Evolutionary conservation across 2,797 vertebrate genomes (phyloP).

Genomic region (Sarcophilus harrisii): DNA sequence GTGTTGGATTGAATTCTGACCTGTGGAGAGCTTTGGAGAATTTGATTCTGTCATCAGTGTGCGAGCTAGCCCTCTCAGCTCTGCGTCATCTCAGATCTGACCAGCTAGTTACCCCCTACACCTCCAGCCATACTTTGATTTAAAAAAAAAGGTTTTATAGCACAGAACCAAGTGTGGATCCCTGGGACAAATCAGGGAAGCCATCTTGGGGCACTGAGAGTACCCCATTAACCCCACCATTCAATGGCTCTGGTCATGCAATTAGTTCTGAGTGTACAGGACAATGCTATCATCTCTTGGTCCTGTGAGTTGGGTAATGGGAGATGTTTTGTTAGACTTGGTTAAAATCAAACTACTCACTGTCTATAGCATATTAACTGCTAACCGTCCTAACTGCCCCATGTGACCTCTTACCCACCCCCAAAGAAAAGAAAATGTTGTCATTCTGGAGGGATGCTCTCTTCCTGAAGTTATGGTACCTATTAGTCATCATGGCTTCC

Average conservation of each 20-base stretch:
- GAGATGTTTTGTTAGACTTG: not conserved
- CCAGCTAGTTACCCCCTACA: not conserved
- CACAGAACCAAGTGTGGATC: not conserved
- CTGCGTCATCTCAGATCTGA: not conserved
- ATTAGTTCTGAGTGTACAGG: not conserved
- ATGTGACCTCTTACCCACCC: not conserved
- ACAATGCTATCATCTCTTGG: not conserved
- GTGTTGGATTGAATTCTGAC: not conserved
- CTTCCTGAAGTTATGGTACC: not conserved
- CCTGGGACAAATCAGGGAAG: not conserved
- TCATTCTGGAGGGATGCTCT: not conserved
- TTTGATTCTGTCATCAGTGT: not conserved
- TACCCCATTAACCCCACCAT: not conserved
- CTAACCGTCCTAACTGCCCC: no score
- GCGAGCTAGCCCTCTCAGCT: not conserved
- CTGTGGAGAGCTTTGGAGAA: not conserved
- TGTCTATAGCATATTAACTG: not conserved
- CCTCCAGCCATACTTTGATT: not conserved
- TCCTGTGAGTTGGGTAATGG: not conserved
- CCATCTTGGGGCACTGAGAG: not conserved
- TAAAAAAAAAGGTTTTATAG: not conserved
- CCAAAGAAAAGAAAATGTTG: not conserved
- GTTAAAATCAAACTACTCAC: not conserved
- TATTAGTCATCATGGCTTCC: not conserved
- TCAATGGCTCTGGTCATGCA: not conserved